Evolutionary conservation across 2,888 invertebrate species (phyloP).

Genomic region (Agriopis marginaria): DNA sequence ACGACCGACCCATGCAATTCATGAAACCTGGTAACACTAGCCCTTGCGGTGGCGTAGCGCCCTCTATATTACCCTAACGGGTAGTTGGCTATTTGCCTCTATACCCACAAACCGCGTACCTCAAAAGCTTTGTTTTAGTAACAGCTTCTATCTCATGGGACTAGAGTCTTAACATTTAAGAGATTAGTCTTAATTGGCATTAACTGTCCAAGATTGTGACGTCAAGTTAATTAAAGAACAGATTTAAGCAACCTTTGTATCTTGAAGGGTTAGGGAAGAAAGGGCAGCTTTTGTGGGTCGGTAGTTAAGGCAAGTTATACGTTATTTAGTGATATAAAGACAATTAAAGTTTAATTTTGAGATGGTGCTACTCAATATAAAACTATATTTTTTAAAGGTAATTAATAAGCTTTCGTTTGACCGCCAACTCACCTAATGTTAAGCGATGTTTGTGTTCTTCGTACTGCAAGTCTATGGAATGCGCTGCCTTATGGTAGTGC

Average conservation of each 20-base stretch:
- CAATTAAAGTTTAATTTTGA: not conserved
- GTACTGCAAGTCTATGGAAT: no score
- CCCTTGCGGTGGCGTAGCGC: conserved; percentile 40
- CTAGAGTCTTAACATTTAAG: conserved; percentile 43
- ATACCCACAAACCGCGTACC: conserved; percentile 49
- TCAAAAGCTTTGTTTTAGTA: conserved; percentile 56
- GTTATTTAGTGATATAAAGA: not conserved
- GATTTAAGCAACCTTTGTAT: conserved; percentile 33
- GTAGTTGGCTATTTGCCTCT: conserved; percentile 58
- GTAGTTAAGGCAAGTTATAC: conserved; percentile 2
- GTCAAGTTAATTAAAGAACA: conserved; percentile 38
- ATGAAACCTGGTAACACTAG: conserved; percentile 23
- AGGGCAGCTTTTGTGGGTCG: conserved; percentile 8
- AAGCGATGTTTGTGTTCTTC: no score
- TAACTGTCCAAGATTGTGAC: conserved; percentile 37
- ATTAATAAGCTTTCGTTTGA: no score
- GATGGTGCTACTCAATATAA: not conserved
- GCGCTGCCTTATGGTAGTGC: no score
- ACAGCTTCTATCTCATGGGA: conserved; percentile 47
- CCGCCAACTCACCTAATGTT: no score
- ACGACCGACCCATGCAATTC: conserved; percentile 2
- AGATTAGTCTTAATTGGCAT: conserved; percentile 49
- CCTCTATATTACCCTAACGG: conserved; percentile 48
- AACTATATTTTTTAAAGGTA: no score
- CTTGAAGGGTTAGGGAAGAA: conserved; percentile 33